Conservation (phyloP, 2,797 vertebrate genomes). For the Notoglanidium macrostoma region DNA sequence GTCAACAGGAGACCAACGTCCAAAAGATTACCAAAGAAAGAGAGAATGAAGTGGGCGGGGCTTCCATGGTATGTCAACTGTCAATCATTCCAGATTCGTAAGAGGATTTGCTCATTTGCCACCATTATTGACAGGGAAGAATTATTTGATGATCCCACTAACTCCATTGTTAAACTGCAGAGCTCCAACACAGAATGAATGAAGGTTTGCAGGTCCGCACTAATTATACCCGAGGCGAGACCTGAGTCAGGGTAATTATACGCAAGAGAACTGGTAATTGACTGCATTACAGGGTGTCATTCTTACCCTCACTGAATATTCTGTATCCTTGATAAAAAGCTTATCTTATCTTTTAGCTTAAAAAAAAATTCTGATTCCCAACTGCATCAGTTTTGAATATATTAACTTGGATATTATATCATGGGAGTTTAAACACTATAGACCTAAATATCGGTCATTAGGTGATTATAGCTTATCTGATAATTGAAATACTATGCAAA, state of each 20-base stretch:
- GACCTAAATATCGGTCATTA: background rate
- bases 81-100: background rate
- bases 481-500: background rate
- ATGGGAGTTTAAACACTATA: background rate
- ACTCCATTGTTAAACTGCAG: background rate
- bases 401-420: background rate
- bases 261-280: background rate
- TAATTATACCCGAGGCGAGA: background rate
- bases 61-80: no score
- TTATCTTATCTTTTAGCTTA: no score
- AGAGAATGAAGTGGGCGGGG: background rate
- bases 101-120: background rate
- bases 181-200: background rate
- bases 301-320: background rate
- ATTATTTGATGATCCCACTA: background rate
- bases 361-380: background rate
- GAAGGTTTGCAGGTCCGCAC: background rate
- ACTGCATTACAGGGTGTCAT: background rate
- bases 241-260: background rate
- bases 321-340: background rate
- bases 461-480: background rate
- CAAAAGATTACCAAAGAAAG: background rate
- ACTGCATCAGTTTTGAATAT: background rate
- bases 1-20: background rate
- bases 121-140: background rate